Conservation (phyloP, 1,140 invertebrate species). For the Drosophila varians region DNA sequence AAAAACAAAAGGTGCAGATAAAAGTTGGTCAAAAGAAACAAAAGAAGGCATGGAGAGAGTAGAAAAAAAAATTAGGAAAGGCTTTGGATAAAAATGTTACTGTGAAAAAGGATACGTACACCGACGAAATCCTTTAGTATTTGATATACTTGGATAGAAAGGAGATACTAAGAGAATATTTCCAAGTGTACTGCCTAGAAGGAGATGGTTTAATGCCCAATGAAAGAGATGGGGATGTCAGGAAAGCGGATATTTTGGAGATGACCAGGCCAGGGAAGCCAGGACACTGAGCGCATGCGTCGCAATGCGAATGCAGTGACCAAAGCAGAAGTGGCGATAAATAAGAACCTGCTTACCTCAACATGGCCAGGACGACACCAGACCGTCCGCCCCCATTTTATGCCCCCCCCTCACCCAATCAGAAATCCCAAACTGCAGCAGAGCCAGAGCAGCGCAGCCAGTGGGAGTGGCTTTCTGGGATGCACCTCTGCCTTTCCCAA, state of each 20-base stretch:
- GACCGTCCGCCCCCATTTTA: not conserved
- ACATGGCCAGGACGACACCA: not conserved
- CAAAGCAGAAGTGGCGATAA: constrained; percentile 39
- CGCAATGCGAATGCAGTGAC: constrained; percentile 48
- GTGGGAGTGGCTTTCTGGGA: constrained; percentile 48
- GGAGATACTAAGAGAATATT: not conserved
- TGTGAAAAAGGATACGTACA: not conserved
- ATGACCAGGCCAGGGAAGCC: constrained; percentile 18
- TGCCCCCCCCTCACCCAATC: not conserved
- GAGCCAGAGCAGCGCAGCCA: constrained; percentile 25
- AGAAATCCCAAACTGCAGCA: constrained; percentile 28
- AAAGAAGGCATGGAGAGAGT: constrained; percentile 12
- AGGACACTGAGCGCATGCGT: constrained; percentile 48
- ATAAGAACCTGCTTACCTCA: constrained; percentile 17
- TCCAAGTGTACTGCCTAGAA: not conserved
- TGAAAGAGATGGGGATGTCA: not conserved
- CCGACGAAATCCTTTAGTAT: not conserved
- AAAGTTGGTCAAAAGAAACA: constrained; percentile 39
- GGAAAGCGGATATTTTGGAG: not conserved
- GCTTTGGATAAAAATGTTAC: not conserved
- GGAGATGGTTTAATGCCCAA: not conserved
- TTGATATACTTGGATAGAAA: too few species aligned
- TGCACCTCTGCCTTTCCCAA: too few species aligned
- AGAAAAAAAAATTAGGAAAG: constrained; percentile 3
- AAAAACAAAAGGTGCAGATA: constrained; percentile 59